These are phyloP conservation scores for Columba guinea DNA, from an alignment of 2,797 vertebrate genomes.

Conservation along the genomic window DNA sequence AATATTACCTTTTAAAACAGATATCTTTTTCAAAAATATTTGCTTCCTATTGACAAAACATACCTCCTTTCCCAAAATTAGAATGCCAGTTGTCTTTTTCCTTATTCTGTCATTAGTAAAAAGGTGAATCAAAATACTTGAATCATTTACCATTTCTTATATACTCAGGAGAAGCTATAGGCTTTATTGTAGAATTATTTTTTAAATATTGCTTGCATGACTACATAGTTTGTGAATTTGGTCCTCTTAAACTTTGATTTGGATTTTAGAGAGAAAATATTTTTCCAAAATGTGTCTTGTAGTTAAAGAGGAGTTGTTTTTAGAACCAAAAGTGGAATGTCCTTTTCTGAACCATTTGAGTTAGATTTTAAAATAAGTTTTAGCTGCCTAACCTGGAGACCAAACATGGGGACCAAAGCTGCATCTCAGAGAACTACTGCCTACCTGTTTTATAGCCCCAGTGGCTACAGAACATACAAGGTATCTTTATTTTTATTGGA, in stretches of 20 bases:
- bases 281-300: neutral
- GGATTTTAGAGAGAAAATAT: neutral
- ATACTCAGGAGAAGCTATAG: neutral
- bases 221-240: neutral
- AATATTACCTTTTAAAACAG: neutral
- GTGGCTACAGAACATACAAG: neutral
- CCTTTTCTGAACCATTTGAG: neutral
- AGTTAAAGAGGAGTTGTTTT: neutral
- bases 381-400: neutral
- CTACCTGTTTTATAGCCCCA: neutral
- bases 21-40: neutral
- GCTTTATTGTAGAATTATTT: neutral
- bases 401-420: neutral
- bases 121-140: neutral
- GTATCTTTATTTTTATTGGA: neutral
- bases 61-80: neutral
- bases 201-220: neutral
- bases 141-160: neutral
- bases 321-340: neutral
- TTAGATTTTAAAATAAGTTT: neutral
- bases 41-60: neutral
- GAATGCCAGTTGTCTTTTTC: neutral
- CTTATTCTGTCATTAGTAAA: neutral
- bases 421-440: too few species aligned
- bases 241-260: neutral